Percentiles rank a stretch among this genome's conserved stretches.
Conservation (phyloP, 1,140 invertebrate species). For the Tetramorium alpestre region DNA sequence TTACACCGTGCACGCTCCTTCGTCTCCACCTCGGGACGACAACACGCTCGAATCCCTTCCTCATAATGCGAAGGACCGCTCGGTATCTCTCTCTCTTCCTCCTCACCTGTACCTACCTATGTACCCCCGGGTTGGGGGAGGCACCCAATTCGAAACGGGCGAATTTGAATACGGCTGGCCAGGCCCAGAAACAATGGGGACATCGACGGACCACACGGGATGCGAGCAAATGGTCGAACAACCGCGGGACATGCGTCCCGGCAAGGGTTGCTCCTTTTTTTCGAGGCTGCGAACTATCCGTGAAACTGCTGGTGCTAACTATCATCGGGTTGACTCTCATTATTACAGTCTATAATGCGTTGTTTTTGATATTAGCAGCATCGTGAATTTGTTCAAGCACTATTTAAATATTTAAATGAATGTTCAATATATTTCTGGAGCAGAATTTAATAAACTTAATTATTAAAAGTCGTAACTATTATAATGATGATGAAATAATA, state of each 20-base stretch:
- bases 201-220: slow-evolving; percentile 86
- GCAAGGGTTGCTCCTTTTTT: slow-evolving; percentile 71
- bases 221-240: slow-evolving; percentile 86
- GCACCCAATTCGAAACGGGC: slow-evolving; percentile 74
- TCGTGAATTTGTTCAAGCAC: not conserved
- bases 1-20: slow-evolving; percentile 66
- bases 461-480: not conserved
- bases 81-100: slow-evolving; percentile 10
- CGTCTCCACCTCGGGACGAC: slow-evolving; percentile 50
- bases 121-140: slow-evolving; percentile 41
- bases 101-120: not conserved
- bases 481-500: not conserved
- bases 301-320: slow-evolving; percentile 23
- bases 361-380: not conserved
- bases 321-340: slow-evolving; percentile 4
- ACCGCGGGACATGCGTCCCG: slow-evolving; percentile 85
- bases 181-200: slow-evolving; percentile 83
- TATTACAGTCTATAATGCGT: not conserved
- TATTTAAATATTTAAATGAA: not conserved
- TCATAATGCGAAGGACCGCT: slow-evolving; percentile 63
- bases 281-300: slow-evolving; percentile 50
- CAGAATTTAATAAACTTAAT: not conserved
- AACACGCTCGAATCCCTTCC: slow-evolving; percentile 36
- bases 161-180: slow-evolving; percentile 75
- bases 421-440: not conserved